phyloP scores from a whole-genome alignment of 2,797 vertebrate genomes.

The Macrochelys suwanniensis region DNA sequence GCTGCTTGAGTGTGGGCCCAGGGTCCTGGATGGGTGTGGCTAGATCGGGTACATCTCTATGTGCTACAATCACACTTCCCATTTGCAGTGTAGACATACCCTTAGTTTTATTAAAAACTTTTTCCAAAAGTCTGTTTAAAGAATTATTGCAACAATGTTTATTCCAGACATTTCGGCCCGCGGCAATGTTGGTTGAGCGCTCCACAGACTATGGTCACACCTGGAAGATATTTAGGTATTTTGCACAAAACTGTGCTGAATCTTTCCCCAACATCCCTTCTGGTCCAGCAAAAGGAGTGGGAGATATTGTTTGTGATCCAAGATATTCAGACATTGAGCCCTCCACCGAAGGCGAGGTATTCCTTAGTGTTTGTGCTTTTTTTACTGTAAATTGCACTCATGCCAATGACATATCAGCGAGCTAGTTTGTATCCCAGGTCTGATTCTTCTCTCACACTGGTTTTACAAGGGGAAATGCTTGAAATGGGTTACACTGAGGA shows the following conservation, averaged over 20 bases:
- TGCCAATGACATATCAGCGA: neutral
- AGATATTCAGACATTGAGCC: slow-evolving; percentile 91
- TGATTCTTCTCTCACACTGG: neutral
- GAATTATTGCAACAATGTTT: slow-evolving; percentile 33
- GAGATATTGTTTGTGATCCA: slow-evolving; percentile 89
- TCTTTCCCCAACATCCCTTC: slow-evolving; percentile 86
- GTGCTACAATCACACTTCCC: neutral
- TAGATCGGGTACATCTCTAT: neutral
- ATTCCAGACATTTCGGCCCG: slow-evolving; percentile 90
- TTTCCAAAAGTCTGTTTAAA: neutral
- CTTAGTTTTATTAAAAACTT: neutral
- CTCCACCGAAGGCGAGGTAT: slow-evolving; percentile 91
- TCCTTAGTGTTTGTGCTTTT: slow-evolving; percentile 40
- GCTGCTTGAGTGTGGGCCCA: neutral
- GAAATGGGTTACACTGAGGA: neutral
- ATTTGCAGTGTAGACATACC: neutral
- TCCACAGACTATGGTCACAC: slow-evolving; percentile 89
- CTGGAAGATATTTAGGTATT: slow-evolving; percentile 91
- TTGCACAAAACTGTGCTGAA: slow-evolving; percentile 87
- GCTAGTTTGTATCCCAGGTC: neutral
- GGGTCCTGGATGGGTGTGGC: neutral
- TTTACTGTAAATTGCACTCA: neutral
- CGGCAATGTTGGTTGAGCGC: slow-evolving; percentile 92
- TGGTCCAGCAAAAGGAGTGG: slow-evolving; percentile 80
- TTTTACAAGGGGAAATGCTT: neutral